Evolutionary conservation across 2,888 invertebrate species (phyloP), one percentile per base, ranked within the genome.

Genomic region (Holacanthella duospinosa): DNA sequence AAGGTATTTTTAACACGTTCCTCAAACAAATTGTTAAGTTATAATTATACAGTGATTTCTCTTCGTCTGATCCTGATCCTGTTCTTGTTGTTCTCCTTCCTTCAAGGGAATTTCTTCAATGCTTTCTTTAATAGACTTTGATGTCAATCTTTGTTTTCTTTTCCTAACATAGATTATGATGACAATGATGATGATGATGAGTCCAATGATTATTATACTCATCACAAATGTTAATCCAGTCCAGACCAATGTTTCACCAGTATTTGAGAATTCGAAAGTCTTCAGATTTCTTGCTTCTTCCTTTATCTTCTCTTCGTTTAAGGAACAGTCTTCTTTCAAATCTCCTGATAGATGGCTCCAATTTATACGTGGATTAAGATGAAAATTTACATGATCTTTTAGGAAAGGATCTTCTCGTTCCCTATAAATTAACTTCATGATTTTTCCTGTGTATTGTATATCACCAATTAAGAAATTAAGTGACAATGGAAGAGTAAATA

Each of bases 311-410:
- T 36, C 36, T 3, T 60, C 29, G 25, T 21, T 25, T 1, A 1
- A 0, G 1, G 4, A 1, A 16, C 29, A 43, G 9, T 36, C 60
- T 6, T 61, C 61, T 21, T 64, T 43, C n/a, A 36, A 61, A 0
- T 61, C 48, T 53, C 63, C 64, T 1, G 62, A 61, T 29, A 62
- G 64, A 2, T 55, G 36, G 29, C 61, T 60, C 16, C 59, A 43
- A 3, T 43, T n/a, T 1, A 25, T n/a, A 28, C 63, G 63, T 3
- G 61, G 55, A 43, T 36, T 61, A 9, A 61, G 19, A 21, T 61
- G 55, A n/a, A 24, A 61, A 4, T 27, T 56, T 2, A 28, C 24
- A 2, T 61, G 28, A 16, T 55, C 44, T 3, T 1, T 43, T 1
- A 61, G 43, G 1, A 61, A 6, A 1, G 55, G 43, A 44, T 61